phyloP scores from a whole-genome alignment of 2,888 invertebrate species.

The Lasius platythorax region DNA sequence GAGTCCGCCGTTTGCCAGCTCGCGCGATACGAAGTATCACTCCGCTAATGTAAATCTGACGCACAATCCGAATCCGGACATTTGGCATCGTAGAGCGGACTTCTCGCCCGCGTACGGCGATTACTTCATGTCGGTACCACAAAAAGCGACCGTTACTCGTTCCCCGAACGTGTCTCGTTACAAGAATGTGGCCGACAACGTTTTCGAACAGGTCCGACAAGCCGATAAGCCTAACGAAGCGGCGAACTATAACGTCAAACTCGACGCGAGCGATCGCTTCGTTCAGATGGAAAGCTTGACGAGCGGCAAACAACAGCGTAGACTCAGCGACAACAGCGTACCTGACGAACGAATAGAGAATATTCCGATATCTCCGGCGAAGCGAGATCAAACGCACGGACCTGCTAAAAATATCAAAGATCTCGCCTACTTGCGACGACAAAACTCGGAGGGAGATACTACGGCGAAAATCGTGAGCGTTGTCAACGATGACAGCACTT shows the following conservation, averaged over 20 bases:
- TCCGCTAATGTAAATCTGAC: slow-evolving; percentile 75
- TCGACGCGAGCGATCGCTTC: slow-evolving; percentile 78
- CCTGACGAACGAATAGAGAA: slow-evolving; percentile 76
- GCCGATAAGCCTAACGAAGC: slow-evolving; percentile 80
- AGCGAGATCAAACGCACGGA: slow-evolving; percentile 73
- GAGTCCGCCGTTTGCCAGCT: slow-evolving; percentile 77
- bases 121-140: slow-evolving; percentile 77
- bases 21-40: slow-evolving; percentile 80
- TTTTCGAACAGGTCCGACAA: slow-evolving; percentile 79
- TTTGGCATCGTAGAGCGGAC: slow-evolving; percentile 82
- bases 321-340: slow-evolving; percentile 77
- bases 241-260: slow-evolving; percentile 81
- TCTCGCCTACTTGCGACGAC: slow-evolving; percentile 78
- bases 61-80: slow-evolving; percentile 81
- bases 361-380: slow-evolving; percentile 69
- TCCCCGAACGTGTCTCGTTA: slow-evolving; percentile 83
- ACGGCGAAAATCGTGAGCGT: slow-evolving; percentile 73
- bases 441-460: slow-evolving; percentile 84
- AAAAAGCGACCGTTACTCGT: slow-evolving; percentile 81
- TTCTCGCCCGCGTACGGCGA: slow-evolving; percentile 77
- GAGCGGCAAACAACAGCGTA: slow-evolving; percentile 78
- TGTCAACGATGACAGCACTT: slow-evolving; percentile 68
- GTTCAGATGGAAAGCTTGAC: slow-evolving; percentile 72
- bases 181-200: slow-evolving; percentile 79
- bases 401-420: slow-evolving; percentile 77